These are phyloP conservation scores for Vulpes ferrilata DNA, from an alignment of 2,113 vertebrate genomes.

Conservation along the genomic window DNA sequence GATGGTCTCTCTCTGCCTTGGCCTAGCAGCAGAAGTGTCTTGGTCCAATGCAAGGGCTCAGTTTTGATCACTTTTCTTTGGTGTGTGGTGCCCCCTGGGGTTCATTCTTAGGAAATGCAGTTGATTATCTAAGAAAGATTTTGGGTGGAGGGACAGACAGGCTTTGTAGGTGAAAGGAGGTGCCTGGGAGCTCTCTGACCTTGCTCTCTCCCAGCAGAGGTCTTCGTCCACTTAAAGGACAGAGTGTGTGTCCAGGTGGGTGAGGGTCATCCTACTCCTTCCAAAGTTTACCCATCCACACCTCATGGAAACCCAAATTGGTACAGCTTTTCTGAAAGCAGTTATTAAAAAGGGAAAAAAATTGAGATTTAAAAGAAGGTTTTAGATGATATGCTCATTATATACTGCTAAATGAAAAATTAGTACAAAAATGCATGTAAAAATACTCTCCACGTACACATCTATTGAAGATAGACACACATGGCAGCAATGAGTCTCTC, in stretches of 20 bases:
- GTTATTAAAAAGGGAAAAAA: neutral
- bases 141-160: rapidly evolving
- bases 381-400: neutral
- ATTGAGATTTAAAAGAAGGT: neutral
- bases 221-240: neutral
- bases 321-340: neutral
- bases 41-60: rapidly evolving
- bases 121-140: neutral
- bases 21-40: neutral
- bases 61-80: neutral
- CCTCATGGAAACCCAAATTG: neutral
- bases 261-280: neutral
- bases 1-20: neutral
- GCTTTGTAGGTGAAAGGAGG: too few species aligned
- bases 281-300: neutral
- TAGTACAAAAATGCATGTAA: neutral
- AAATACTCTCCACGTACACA: neutral
- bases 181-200: neutral
- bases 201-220: neutral
- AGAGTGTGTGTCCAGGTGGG: too few species aligned
- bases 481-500: neutral
- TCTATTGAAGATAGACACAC: neutral
- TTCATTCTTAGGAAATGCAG: neutral
- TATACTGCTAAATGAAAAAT: neutral
- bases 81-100: conserved; percentile 71